These are phyloP conservation scores for Crocuta crocuta DNA, from an alignment of 2,113 vertebrate genomes.

Conservation along the genomic window DNA sequence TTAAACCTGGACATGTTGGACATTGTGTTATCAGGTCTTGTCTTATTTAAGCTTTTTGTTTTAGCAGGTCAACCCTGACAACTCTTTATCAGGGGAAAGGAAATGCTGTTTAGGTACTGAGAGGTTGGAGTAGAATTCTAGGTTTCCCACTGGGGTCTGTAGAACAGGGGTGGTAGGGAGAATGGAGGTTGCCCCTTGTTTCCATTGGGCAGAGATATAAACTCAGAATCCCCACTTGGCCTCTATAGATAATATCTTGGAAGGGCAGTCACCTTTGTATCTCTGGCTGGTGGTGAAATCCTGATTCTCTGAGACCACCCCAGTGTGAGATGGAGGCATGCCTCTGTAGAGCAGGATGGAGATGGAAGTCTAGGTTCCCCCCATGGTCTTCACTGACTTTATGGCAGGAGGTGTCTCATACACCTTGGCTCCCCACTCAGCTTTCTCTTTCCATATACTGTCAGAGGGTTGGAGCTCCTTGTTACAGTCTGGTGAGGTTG, in stretches of 20 bases:
- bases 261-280: not conserved
- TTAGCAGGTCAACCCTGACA: not conserved
- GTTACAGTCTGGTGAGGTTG: not conserved
- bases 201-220: not conserved
- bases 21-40: not conserved
- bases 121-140: not conserved
- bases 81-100: not conserved
- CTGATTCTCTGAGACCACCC: not conserved
- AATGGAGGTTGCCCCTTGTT: not conserved
- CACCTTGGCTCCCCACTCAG: not conserved
- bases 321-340: not conserved
- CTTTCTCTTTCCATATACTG: not conserved
- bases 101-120: not conserved
- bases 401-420: not conserved
- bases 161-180: not conserved
- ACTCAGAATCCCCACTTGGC: not conserved
- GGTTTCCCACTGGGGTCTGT: not conserved
- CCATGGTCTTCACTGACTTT: not conserved
- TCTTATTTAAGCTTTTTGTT: not conserved
- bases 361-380: not conserved
- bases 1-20: not conserved
- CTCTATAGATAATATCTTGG: not conserved
- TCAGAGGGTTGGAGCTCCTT: not conserved
- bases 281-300: not conserved
- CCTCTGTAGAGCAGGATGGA: not conserved